Base-by-base conservation (phyloP, 2,888 invertebrate species). In the Leptopilina myrica region DNA sequence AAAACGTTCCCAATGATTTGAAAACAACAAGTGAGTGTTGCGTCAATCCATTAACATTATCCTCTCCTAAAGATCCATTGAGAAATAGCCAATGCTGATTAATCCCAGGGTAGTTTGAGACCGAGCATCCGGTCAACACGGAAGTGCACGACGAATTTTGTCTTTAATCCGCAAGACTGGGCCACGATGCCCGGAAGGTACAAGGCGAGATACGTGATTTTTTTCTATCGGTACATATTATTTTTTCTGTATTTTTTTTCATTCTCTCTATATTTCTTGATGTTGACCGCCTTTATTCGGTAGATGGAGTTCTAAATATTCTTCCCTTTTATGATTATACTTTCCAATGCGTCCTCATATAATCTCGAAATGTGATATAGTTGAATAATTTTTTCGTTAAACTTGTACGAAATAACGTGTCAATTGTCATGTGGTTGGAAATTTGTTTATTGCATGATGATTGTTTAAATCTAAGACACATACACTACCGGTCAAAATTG, bases 1-100 rank as follows among this genome's bases (percentile, higher is more conserved):
- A 94, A 90, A 94, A 93, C 76, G 91, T 94, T 14, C 88, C 89
- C 15, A 86, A 82, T 43, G 78, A 84, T 64, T 67, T 88, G 14
- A 56, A 77, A 15, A 65, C 78, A 77, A 66, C 43, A 43, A 46
- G 33, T 20, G 62, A 40, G 8, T 77, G 81, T 12, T 75, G 78
- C 7, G 64, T 73, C 33, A 78, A 43, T 43, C 81, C 83, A 67
- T 79, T 81, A 78, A 83, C 75, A 81, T 33, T 33, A 33, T 82
- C 82, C 80, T 86, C 82, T 83, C 79, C 79, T 78, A 77, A 80
- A 79, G 79, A 80, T 78, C 79, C 80, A 62, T 77, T 80, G 2
- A 79, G 80, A 81, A 86, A 83, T 80, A 83, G 82, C 80, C 85
- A 83, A 79, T 87, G 86, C 85, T 86, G 86, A 86, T 84, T 64